Conservation (phyloP, 2,888 invertebrate genomes). For the Pristionchus mayeri region DNA sequence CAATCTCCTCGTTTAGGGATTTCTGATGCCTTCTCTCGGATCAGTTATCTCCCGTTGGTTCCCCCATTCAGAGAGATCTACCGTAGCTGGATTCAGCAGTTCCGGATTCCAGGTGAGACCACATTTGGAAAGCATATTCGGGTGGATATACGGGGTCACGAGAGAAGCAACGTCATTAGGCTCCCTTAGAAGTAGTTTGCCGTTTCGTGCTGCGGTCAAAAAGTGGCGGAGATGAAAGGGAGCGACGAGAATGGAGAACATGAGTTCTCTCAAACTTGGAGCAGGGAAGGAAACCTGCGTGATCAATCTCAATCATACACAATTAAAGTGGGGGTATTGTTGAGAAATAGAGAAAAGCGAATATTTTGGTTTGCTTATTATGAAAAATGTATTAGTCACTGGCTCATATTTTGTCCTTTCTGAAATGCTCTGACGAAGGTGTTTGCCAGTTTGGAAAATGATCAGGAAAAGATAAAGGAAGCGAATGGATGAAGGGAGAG, state of each 20-base stretch:
- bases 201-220: constrained; percentile 10
- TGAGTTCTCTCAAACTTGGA: constrained; percentile 16
- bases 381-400: constrained; percentile 6
- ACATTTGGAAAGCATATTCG: background rate
- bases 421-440: no score
- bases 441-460: background rate
- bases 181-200: background rate
- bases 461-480: background rate
- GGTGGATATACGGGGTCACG: background rate
- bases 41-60: constrained; percentile 34
- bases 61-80: constrained; percentile 28
- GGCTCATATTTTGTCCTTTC: no score
- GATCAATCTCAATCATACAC: no score
- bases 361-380: background rate
- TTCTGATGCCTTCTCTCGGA: constrained; percentile 45
- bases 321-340: background rate
- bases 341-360: background rate
- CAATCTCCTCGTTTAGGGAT: constrained; percentile 13
- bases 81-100: constrained; percentile 26
- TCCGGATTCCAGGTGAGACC: constrained; percentile 37
- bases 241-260: background rate
- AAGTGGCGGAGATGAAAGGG: constrained; percentile 9
- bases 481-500: background rate
- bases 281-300: background rate
- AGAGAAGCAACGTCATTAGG: background rate